phyloP scores from a whole-genome alignment of 2,113 vertebrate genomes.

The Neolamprologus sp. region DNA sequence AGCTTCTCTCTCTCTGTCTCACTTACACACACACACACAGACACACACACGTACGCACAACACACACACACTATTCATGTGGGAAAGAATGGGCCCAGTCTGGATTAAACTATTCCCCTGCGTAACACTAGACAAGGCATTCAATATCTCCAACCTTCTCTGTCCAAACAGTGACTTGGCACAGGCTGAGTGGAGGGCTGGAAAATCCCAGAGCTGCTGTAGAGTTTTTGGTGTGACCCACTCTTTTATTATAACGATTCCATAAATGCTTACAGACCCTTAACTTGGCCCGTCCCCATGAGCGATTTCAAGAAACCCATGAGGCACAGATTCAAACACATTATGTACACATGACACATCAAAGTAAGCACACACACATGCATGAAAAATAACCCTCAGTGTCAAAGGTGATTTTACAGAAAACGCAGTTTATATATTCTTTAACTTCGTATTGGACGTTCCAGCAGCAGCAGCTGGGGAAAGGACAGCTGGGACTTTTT shows the following conservation, averaged over 20 bases:
- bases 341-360: background rate
- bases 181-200: conserved; percentile 26
- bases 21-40: background rate
- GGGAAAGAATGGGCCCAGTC: conserved; percentile 53
- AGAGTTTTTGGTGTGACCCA: conserved; percentile 46
- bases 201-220: conserved; percentile 58
- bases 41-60: background rate
- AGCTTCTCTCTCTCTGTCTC: background rate
- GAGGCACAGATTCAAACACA: background rate
- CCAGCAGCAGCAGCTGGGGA: conserved; percentile 11
- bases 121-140: conserved; percentile 59
- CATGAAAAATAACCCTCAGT: background rate
- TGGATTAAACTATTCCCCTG: conserved; percentile 56
- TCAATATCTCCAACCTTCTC: conserved; percentile 49
- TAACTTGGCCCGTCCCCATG: background rate
- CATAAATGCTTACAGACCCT: conserved; percentile 53
- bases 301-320: background rate
- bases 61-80: conserved; percentile 35
- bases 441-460: background rate
- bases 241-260: conserved; percentile 45
- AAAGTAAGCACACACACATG: background rate
- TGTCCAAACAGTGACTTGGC: conserved; percentile 57
- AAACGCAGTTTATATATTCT: background rate
- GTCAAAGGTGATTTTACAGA: background rate
- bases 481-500: conserved; percentile 31